phyloP scores from a whole-genome alignment of 30 jellyfish, hydroid and myxozoan species.

The Cassiopea andromeda region DNA sequence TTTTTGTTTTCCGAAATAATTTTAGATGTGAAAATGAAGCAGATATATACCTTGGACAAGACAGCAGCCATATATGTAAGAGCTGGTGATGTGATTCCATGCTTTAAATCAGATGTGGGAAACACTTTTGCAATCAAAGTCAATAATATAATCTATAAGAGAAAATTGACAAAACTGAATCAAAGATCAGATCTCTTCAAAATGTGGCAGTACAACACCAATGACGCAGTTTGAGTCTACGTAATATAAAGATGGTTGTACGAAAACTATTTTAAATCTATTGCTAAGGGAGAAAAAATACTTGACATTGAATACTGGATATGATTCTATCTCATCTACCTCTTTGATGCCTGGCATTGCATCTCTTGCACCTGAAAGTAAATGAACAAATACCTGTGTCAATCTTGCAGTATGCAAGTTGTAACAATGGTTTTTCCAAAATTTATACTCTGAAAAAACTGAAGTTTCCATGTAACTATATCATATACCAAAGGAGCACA shows the following conservation, averaged over 20 bases:
- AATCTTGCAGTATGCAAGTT: background rate
- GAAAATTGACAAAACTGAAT: background rate
- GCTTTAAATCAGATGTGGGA: constrained; percentile 96
- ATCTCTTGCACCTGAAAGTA: constrained; percentile 50
- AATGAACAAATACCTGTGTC: too few relatives aligned
- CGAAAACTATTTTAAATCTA: background rate
- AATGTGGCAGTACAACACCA: background rate
- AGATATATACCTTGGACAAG: constrained; percentile 83
- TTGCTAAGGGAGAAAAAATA: background rate
- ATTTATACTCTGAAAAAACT: too few relatives aligned
- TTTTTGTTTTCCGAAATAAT: too few relatives aligned
- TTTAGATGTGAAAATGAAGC: too few relatives aligned
- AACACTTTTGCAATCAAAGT: constrained; percentile 57
- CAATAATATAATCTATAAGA: constrained; percentile 67
- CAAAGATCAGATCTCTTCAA: background rate
- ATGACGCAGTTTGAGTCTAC: background rate
- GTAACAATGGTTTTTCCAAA: too few relatives aligned
- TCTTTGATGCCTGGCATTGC: constrained; percentile 78
- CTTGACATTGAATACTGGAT: too few relatives aligned
- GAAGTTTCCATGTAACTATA: too few relatives aligned
- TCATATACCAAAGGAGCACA: too few relatives aligned
- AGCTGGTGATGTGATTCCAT: constrained; percentile 90
- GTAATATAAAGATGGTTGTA: background rate
- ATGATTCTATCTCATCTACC: too few relatives aligned
- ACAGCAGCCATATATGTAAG: constrained; percentile 78